phyloP scores from a whole-genome alignment of 2,113 vertebrate genomes.

The Chloroceryle aenea region DNA sequence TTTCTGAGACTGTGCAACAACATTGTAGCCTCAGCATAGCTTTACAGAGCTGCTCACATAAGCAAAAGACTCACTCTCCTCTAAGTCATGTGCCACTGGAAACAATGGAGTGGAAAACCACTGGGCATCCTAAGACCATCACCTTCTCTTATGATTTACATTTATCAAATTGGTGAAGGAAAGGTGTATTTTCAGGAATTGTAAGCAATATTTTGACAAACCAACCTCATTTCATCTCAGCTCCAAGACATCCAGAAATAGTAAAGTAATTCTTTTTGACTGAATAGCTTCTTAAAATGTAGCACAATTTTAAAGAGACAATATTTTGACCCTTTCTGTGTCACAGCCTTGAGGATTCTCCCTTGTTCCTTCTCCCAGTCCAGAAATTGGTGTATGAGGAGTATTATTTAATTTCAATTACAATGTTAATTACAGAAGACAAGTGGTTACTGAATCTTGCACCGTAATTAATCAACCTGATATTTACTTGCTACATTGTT shows the following conservation, averaged over 20 bases:
- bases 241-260: background rate
- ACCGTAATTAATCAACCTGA: conserved; percentile 72
- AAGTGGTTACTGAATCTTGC: conserved; percentile 56
- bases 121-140: background rate
- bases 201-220: background rate
- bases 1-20: background rate
- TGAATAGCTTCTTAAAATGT: background rate
- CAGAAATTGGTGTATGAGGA: background rate
- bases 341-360: background rate
- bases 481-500: conserved; percentile 76
- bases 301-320: background rate
- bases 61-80: background rate
- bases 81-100: background rate
- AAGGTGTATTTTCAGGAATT: background rate
- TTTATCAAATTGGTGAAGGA: background rate
- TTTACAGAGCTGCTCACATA: fast-evolving
- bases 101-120: background rate
- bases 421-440: conserved; percentile 60
- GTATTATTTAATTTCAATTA: conserved; percentile 60
- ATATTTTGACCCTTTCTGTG: background rate
- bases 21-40: background rate
- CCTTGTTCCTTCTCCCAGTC: background rate
- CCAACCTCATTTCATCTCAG: background rate
- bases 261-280: background rate
- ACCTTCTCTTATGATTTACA: background rate